A percentile compares a stretch with the other conserved stretches of the same genome.
These are phyloP conservation scores for Trogon surrucura DNA, from an alignment of 2,113 vertebrate genomes.

Conservation along the genomic window DNA sequence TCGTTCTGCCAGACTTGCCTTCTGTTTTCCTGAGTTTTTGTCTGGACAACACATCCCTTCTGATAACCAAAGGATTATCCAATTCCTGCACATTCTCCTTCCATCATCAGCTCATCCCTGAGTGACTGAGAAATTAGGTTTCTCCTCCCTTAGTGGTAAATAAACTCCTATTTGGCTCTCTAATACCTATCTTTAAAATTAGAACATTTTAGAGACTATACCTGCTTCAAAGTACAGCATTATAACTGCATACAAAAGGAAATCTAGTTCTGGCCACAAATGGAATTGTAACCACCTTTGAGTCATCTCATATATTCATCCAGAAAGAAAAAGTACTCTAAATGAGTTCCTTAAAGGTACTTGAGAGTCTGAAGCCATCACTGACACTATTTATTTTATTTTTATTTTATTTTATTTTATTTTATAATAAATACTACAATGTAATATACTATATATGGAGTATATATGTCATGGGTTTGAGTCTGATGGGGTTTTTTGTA, in stretches of 20 bases:
- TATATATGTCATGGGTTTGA: no score
- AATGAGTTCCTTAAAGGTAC: neutral
- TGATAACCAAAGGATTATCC: neutral
- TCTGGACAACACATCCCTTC: neutral
- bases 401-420: neutral
- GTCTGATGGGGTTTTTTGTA: no score
- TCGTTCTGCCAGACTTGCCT: neutral
- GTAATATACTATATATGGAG: neutral
- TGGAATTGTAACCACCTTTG: neutral
- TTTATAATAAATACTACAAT: neutral
- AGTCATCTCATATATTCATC: neutral
- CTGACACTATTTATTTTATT: neutral
- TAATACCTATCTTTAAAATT: neutral
- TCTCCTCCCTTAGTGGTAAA: neutral
- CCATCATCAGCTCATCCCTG: neutral
- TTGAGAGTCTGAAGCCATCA: neutral
- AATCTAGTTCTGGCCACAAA: neutral
- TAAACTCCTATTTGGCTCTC: neutral
- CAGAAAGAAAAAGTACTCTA: neutral
- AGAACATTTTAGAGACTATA: neutral
- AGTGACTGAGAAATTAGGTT: neutral
- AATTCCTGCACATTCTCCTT: neutral
- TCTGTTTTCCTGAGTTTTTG: neutral
- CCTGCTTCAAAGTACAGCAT: neutral
- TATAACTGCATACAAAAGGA: neutral